Evolutionary conservation across 2,797 vertebrate species (phyloP).

Genomic region (Melanotaenia trifasciata): DNA sequence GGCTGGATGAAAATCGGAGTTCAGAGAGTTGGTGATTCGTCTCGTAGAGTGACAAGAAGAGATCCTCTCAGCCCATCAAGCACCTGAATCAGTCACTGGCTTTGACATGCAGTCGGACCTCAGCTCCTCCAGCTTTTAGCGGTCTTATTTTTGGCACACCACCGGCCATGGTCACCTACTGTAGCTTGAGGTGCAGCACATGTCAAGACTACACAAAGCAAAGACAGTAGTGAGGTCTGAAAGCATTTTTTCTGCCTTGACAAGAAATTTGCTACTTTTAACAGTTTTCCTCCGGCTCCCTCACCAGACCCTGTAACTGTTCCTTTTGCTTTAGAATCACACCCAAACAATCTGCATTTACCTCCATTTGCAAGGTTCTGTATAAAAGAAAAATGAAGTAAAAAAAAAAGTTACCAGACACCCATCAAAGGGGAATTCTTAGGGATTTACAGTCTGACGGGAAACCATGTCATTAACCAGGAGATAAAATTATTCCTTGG

Average conservation of each 20-base stretch:
- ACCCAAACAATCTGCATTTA: constrained; percentile 16
- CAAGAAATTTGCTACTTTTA: constrained; percentile 58
- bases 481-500: constrained; percentile 19
- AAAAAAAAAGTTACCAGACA: constrained; percentile 16
- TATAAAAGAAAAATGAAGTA: constrained; percentile 6
- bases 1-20: not conserved
- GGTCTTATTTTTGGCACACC: not conserved
- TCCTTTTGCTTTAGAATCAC: constrained; percentile 22
- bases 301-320: constrained; percentile 45
- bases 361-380: not conserved
- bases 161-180: constrained; percentile 3
- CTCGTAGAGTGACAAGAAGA: too few species aligned
- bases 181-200: constrained; percentile 41
- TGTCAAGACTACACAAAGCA: constrained; percentile 58
- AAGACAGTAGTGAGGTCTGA: constrained; percentile 63
- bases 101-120: not conserved
- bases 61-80: not conserved
- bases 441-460: constrained; percentile 55
- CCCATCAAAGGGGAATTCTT: constrained; percentile 23
- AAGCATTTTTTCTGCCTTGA: constrained; percentile 44
- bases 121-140: not conserved
- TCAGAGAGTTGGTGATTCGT: not conserved
- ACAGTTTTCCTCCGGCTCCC: constrained; percentile 16
- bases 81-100: not conserved
- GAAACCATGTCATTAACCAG: constrained; percentile 38